Evolutionary conservation across 2,113 vertebrate species (phyloP).

Genomic region (Labrus mixtus): DNA sequence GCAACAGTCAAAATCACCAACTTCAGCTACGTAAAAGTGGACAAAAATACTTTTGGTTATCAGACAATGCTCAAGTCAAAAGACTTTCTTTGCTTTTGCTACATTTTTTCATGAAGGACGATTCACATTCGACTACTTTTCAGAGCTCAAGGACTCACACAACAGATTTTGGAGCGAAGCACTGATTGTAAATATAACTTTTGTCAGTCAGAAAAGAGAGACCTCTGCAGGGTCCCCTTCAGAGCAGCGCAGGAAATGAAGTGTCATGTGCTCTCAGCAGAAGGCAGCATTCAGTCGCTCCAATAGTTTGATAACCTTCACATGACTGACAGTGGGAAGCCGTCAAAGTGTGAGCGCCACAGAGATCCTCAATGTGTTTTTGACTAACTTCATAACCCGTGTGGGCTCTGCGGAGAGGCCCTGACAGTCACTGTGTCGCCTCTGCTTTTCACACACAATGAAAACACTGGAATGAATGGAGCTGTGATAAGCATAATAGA

Average conservation of each 20-base stretch:
- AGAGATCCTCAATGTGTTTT: slow-evolving; percentile 53
- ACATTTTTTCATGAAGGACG: background rate
- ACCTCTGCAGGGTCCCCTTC: background rate
- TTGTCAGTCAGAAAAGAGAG: background rate
- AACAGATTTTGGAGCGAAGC: background rate
- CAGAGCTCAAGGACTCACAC: slow-evolving; percentile 3
- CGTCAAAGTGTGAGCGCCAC: slow-evolving; percentile 35
- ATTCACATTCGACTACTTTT: background rate
- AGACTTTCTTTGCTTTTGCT: background rate
- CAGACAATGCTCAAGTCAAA: background rate
- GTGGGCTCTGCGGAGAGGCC: slow-evolving; percentile 32
- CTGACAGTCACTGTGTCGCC: slow-evolving; percentile 22
- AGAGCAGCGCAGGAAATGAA: slow-evolving; percentile 4
- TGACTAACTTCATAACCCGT: slow-evolving; percentile 34
- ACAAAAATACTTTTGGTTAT: too few relatives aligned
- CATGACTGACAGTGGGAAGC: slow-evolving; percentile 46
- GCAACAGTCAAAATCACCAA: too few relatives aligned
- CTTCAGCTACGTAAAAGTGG: too few relatives aligned
- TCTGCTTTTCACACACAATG: slow-evolving; percentile 52
- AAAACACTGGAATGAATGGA: slow-evolving; percentile 15
- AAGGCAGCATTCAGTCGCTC: slow-evolving; percentile 34
- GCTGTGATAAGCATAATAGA: slow-evolving; percentile 25
- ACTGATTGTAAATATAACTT: slow-evolving; percentile 2
- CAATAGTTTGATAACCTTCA: slow-evolving; percentile 58
- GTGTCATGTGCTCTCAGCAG: slow-evolving; percentile 38